Evolutionary conservation across 2,888 invertebrate species (phyloP).

Genomic region (Eristalis arbustorum): DNA sequence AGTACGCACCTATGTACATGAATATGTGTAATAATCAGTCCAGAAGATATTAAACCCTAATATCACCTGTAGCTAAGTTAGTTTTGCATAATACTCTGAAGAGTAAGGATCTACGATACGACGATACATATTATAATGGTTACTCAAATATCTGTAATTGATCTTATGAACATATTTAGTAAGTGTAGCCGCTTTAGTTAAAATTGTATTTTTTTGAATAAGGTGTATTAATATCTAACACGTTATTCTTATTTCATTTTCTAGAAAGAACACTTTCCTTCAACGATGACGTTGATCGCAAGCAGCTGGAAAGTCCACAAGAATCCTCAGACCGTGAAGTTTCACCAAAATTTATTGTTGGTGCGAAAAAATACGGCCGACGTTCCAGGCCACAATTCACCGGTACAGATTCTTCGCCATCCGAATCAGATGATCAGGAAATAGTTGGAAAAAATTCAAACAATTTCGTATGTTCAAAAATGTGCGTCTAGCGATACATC

Average conservation of each 20-base stretch:
- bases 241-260: neutral
- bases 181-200: neutral
- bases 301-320: constrained; percentile 77
- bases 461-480: constrained; percentile 42
- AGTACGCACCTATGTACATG: too few species aligned
- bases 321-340: constrained; percentile 86
- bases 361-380: constrained; percentile 88
- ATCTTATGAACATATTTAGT: neutral
- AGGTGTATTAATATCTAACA: neutral
- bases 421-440: constrained; percentile 79
- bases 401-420: constrained; percentile 76
- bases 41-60: neutral
- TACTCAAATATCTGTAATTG: neutral
- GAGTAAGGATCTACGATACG: neutral
- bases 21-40: neutral
- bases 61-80: neutral
- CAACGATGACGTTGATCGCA: constrained; percentile 72
- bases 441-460: constrained; percentile 18
- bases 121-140: neutral
- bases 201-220: neutral
- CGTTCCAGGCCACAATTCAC: constrained; percentile 84
- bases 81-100: neutral
- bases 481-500: too few species aligned
- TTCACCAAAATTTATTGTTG: constrained; percentile 87
- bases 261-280: constrained; percentile 77